Evolutionary conservation across 2,888 invertebrate species (phyloP).

Genomic region (Tachina lurida): DNA sequence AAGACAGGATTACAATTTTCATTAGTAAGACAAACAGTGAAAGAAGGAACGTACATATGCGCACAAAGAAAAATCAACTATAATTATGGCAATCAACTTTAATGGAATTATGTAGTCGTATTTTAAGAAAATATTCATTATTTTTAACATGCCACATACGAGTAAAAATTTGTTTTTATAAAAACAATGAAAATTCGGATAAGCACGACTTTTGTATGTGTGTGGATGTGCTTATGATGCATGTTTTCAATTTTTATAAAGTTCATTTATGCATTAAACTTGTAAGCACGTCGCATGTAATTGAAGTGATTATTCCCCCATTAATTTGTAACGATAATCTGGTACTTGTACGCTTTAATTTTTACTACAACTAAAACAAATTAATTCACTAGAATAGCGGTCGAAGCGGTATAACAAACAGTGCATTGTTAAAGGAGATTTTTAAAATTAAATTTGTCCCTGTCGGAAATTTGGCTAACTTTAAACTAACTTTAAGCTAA

Average conservation of each 20-base stretch:
- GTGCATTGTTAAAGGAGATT: slow-evolving; percentile 17
- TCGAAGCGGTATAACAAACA: slow-evolving; percentile 22
- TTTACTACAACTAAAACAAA: slow-evolving; percentile 5
- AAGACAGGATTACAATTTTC: slow-evolving; percentile 48
- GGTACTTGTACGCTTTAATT: slow-evolving; percentile 38
- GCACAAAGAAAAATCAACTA: slow-evolving; percentile 6
- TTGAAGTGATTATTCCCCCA: slow-evolving; percentile 61
- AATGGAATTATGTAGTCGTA: slow-evolving; percentile 60
- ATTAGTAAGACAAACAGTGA: slow-evolving; percentile 1
- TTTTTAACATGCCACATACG: slow-evolving; percentile 50
- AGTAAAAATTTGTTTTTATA: background rate
- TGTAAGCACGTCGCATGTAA: slow-evolving; percentile 54
- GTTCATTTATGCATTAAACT: slow-evolving; percentile 6
- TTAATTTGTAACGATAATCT: slow-evolving; percentile 61
- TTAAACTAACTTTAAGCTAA: too few relatives aligned
- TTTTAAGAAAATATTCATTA: slow-evolving; percentile 54
- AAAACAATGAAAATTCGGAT: slow-evolving; percentile 1
- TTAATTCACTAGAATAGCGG: slow-evolving; percentile 51
- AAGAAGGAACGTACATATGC: background rate
- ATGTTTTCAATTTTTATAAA: slow-evolving; percentile 15
- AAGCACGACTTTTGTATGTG: background rate
- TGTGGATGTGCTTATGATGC: background rate
- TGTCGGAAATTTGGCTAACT: too few relatives aligned
- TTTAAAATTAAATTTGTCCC: background rate
- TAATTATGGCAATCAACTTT: slow-evolving; percentile 64